Conservation (phyloP, 2,888 invertebrate genomes). For the Rhagophthalmus giganteus region DNA sequence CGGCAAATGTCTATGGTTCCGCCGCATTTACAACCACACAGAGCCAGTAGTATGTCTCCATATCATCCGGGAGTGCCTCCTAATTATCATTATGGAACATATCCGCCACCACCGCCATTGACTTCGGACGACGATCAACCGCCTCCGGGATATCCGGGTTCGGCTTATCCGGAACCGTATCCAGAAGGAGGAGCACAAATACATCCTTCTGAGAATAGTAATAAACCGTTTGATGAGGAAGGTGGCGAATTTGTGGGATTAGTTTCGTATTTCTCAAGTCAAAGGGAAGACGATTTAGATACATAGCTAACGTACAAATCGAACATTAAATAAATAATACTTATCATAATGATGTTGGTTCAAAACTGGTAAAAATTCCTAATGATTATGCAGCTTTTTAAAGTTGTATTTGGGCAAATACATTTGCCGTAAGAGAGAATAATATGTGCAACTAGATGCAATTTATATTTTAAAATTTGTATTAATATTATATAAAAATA, state of each 20-base stretch:
- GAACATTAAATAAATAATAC: conserved; percentile 14
- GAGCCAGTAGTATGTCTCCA: conserved; percentile 52
- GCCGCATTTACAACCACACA: conserved; percentile 31
- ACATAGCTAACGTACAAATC: conserved; percentile 58
- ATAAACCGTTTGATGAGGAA: conserved; percentile 58
- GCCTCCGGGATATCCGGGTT: conserved; percentile 52
- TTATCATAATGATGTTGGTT: background rate
- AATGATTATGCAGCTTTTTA: conserved; percentile 9
- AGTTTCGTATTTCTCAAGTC: conserved; percentile 90
- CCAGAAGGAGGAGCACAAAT: conserved; percentile 31
- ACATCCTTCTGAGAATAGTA: conserved; percentile 37
- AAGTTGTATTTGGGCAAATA: too few relatives aligned
- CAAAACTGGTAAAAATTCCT: conserved; percentile 16
- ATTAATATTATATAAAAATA: conserved; percentile 22
- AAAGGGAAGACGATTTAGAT: conserved; percentile 85
- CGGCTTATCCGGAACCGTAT: conserved; percentile 47
- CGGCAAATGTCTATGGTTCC: conserved; percentile 14
- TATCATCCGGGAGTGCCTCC: conserved; percentile 57
- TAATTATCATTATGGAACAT: conserved; percentile 56
- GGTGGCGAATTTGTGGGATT: conserved; percentile 84
- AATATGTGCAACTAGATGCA: conserved; percentile 7
- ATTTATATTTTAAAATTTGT: conserved; percentile 19
- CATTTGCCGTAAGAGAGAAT: too few relatives aligned
- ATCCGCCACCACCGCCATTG: conserved; percentile 51
- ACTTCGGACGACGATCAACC: conserved; percentile 51